Conservation (phyloP, 2,797 vertebrate genomes). For the Myotis planiceps region DNA sequence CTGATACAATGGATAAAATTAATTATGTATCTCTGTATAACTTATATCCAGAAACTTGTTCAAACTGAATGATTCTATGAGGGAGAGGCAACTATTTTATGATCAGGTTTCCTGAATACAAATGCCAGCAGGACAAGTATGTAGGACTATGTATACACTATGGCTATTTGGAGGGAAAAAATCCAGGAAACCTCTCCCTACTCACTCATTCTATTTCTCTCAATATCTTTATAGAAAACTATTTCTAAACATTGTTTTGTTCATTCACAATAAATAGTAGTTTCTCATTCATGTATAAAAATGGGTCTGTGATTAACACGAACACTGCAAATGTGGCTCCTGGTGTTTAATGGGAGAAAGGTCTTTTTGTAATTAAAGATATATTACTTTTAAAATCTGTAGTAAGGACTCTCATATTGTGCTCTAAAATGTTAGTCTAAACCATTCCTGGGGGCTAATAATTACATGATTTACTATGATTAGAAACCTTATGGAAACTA, state of each 20-base stretch:
- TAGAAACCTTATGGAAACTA: neutral
- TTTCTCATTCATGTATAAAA: slow-evolving; percentile 2
- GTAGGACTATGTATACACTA: neutral
- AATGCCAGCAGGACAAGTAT: neutral
- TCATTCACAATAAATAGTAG: neutral
- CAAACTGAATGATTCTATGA: neutral
- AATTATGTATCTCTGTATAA: neutral
- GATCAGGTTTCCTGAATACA: neutral
- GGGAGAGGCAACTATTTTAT: neutral
- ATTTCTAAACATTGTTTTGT: slow-evolving; percentile 9
- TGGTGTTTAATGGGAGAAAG: neutral
- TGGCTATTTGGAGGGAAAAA: neutral
- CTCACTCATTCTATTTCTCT: neutral
- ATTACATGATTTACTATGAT: slow-evolving; percentile 33
- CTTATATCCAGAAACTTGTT: neutral
- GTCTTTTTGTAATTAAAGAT: slow-evolving; percentile 45
- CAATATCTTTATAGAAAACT: neutral
- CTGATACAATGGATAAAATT: slow-evolving; percentile 43
- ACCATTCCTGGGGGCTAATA: slow-evolving; percentile 21
- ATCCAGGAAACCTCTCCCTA: neutral
- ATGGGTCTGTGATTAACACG: neutral
- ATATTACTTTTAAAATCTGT: neutral
- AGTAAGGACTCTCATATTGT: neutral
- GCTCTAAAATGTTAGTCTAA: slow-evolving; percentile 31
- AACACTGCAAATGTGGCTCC: neutral